Conservation (phyloP, 1,140 invertebrate species). For the Lordiphosa stackelbergi region DNA sequence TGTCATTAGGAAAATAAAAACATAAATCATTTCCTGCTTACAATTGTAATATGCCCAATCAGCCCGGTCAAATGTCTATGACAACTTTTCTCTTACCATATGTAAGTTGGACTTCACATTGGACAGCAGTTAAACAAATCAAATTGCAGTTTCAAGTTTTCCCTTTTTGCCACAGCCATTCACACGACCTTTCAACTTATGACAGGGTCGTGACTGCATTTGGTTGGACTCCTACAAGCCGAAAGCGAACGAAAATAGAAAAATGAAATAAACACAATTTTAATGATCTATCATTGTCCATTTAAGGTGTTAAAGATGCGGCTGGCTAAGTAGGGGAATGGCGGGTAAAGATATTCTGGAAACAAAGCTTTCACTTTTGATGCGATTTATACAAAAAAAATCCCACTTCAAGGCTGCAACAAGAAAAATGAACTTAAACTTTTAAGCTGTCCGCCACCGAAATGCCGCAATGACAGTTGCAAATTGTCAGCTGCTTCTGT, state of each 20-base stretch:
- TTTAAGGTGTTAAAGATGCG: slow-evolving; percentile 49
- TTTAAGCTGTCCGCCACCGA: slow-evolving; percentile 22
- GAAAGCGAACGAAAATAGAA: slow-evolving; percentile 35
- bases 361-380: slow-evolving; percentile 40
- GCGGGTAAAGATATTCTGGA: slow-evolving; percentile 24
- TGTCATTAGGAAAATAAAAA: slow-evolving; percentile 27
- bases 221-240: slow-evolving; percentile 7
- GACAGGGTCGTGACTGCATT: slow-evolving; percentile 25
- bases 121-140: slow-evolving; percentile 19
- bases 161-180: slow-evolving; percentile 42
- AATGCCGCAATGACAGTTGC: slow-evolving; percentile 52
- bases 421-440: slow-evolving; percentile 49
- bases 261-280: slow-evolving; percentile 28
- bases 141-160: slow-evolving; percentile 30
- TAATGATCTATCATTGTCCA: slow-evolving; percentile 56
- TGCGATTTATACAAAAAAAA: not conserved
- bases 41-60: slow-evolving; percentile 21
- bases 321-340: slow-evolving; percentile 3
- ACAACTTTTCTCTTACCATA: slow-evolving; percentile 7
- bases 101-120: slow-evolving; percentile 8
- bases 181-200: slow-evolving; percentile 56
- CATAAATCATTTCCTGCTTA: slow-evolving; percentile 48
- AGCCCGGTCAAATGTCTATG: slow-evolving; percentile 4
- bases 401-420: slow-evolving; percentile 12
- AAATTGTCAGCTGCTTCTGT: slow-evolving; percentile 44